A percentile compares a stretch with the other conserved stretches of the same genome.
Evolutionary conservation across 1,140 invertebrate species (phyloP).

Genomic region (Drosophila carrolli): DNA sequence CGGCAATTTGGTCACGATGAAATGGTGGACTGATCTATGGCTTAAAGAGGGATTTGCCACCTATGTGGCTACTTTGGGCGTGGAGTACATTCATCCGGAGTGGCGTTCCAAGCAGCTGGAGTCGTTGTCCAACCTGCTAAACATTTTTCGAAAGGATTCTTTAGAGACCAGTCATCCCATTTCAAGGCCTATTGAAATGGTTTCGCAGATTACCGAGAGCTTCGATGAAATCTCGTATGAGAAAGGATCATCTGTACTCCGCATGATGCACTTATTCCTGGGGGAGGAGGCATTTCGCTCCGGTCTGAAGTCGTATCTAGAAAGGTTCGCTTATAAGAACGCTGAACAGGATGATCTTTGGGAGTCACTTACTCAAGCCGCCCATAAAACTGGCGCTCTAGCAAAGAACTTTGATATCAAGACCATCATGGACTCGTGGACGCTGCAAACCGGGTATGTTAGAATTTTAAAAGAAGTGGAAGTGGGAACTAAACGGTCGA

Average conservation of each 20-base stretch:
- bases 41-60: constrained; percentile 95
- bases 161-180: constrained; percentile 87
- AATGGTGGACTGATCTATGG: constrained; percentile 94
- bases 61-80: constrained; percentile 87
- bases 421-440: constrained; percentile 92
- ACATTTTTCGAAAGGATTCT: constrained; percentile 86
- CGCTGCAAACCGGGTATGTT: constrained; percentile 88
- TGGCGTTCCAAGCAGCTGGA: constrained; percentile 89
- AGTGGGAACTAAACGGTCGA: fast-evolving
- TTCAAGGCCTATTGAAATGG: constrained; percentile 87
- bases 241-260: constrained; percentile 92
- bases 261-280: constrained; percentile 95
- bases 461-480: no score
- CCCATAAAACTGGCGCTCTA: constrained; percentile 85
- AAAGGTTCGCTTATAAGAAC: constrained; percentile 87
- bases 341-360: constrained; percentile 94
- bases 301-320: constrained; percentile 89
- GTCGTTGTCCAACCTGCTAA: constrained; percentile 86
- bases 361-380: constrained; percentile 88
- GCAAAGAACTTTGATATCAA: constrained; percentile 86
- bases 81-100: constrained; percentile 86
- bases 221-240: constrained; percentile 95
- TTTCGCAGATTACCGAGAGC: constrained; percentile 92
- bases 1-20: constrained; percentile 90
- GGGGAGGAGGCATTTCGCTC: constrained; percentile 89